Base-by-base conservation (phyloP, 2,888 invertebrate genomes). In the Euplagia quadripunctaria region DNA sequence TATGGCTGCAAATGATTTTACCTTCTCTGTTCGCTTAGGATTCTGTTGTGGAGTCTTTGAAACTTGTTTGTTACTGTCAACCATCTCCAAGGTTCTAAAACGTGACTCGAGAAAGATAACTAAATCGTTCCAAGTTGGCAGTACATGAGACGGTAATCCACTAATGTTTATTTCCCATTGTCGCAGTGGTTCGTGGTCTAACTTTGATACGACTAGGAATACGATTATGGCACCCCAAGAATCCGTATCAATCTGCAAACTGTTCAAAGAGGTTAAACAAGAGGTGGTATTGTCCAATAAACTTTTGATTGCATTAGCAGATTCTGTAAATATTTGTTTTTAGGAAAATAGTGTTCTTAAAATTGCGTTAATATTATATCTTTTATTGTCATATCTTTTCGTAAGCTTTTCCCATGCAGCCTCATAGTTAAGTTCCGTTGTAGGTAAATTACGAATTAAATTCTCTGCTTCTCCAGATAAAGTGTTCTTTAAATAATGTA, bases 401-500 rank as follows among this genome's bases (percentile, higher is more conserved):
- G 67, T 49, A 42, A 77, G 43, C 20, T 68, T 55, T 1, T 68
- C 64, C 70, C 72, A 76, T 0, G 75, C 75, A 16, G 70, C 72
- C 1, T 64, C 68, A 31, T 76, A 76, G 17, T 77, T 74, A 14
- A 55, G 55, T 14, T 77, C 74, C 0, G 76, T 77, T 0, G 72
- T 77, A 1, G 73, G 42, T n/a, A 65, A 74, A 43, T 74, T 77
- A n/a, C 74, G 55, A 31, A 77, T 49, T 12, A 77, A 8, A 20
- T 12, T 42, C 51, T 63, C 64, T 4, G 73, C 42, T 70, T 75
- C 75, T 16, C 75, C 75, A 1, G 52, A 20, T 14, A 73, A 52
- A 65, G 58, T 72, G n/a, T 58, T 52, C 31, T 75, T 76, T 11
- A 76, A 51, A 52, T 76, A 76, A 49, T 76, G 76, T n/a, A 73